Conservation (phyloP, 30 jellyfish, hydroid and myxozoan species). For the Chironex yamaguchii region DNA sequence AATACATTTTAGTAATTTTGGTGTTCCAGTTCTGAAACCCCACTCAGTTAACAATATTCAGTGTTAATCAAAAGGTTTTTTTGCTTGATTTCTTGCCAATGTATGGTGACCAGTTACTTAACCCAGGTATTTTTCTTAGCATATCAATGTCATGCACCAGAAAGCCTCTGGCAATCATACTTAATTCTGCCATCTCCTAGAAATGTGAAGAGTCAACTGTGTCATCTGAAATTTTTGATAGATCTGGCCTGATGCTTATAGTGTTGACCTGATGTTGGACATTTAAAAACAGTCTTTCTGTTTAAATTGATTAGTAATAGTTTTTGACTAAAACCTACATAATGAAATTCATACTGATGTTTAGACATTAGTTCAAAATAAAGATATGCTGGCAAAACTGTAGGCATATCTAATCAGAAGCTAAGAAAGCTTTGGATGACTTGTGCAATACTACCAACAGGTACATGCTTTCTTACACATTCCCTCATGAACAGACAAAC, state of each 20-base stretch:
- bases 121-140: not conserved
- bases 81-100: conserved; percentile 23
- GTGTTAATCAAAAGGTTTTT: conserved; percentile 15
- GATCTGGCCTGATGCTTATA: conserved; percentile 7
- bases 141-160: not conserved
- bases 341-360: conserved; percentile 9
- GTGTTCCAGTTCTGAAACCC: conserved; percentile 5
- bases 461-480: conserved; percentile 12
- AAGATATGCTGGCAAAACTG: conserved; percentile 18
- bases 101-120: conserved; percentile 61
- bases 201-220: conserved; percentile 4
- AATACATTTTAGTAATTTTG: conserved; percentile 6
- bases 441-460: conserved; percentile 4
- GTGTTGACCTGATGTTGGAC: not conserved
- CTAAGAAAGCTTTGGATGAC: not conserved
- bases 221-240: conserved; percentile 11
- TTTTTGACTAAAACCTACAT: conserved; percentile 48
- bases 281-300: conserved; percentile 62
- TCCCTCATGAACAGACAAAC: conserved; percentile 46
- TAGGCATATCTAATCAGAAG: not conserved
- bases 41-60: conserved; percentile 30
- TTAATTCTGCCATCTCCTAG: conserved; percentile 32
- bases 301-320: conserved; percentile 57
- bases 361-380: conserved; percentile 29
- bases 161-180: conserved; percentile 28